Evolutionary conservation across 2,797 vertebrate genomes (phyloP), one percentile per base, ranked within the genome.

Genomic region (Leptatherina wallacei): DNA sequence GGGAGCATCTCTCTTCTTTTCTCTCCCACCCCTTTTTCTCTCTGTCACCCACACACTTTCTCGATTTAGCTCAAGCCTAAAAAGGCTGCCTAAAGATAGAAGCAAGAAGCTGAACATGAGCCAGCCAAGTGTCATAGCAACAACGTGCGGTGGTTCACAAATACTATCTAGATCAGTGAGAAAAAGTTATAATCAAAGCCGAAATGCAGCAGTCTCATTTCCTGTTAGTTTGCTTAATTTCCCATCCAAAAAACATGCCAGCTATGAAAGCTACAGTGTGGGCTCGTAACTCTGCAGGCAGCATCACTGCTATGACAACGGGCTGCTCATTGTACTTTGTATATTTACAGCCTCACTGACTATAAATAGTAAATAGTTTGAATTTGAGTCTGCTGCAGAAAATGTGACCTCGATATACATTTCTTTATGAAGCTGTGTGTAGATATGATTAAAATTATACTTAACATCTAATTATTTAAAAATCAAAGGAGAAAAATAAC

Each of bases 31-130:
- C 77, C 77, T 77, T 86, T 85, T 79, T 89, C 86, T 89, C 87
- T 88, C 88, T 85, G 87, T 86, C 89, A 87, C 91, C 90, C 91
- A 92, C 92, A 91, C 91, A 78, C 79, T 65, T 76, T 91, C 91
- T 90, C 88, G 64, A 90, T 93, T 93, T 93, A 94, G 92, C 90
- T 89, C 88, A 90, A 86, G 87, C 89, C 92, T 90, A 92, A 93
- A 92, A 91, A 91, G 87, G 88, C 85, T 71, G 86, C 91, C 93
- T 93, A 94, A 94, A 94, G 92, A 93, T 94, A 94, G 93, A 88
- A 88, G 77, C 87, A 89, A 85, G 88, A 77, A 91, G 87, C 91
- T 92, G 93, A 93, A 91, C 90, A 85, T 82, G 86, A 92, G 89
- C 89, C 88, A 90, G 87, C 47, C 36, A 62, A 89, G 84, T 88